Evolutionary conservation across 2,797 vertebrate species (phyloP).

Genomic region (Nothura maculosa): DNA sequence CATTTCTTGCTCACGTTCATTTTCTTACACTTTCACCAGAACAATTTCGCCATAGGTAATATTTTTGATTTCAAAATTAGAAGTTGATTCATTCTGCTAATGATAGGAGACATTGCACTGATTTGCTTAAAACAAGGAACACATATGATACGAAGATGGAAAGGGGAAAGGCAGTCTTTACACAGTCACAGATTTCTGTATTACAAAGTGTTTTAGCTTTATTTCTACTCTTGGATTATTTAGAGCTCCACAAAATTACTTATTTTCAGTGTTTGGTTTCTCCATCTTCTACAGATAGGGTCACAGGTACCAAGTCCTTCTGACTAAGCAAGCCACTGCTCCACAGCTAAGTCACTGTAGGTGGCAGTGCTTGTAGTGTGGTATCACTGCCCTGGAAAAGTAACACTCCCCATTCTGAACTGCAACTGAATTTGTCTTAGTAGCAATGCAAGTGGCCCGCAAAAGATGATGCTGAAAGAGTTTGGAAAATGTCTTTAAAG

Average conservation of each 20-base stretch:
- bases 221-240: neutral
- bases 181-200: neutral
- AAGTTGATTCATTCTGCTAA: neutral
- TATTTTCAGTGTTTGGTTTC: neutral
- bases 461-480: neutral
- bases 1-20: neutral
- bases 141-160: neutral
- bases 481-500: neutral
- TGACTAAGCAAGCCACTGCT: neutral
- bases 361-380: accelerated
- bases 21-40: neutral
- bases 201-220: neutral
- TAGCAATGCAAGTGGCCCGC: neutral
- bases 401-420: neutral
- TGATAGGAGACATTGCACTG: neutral
- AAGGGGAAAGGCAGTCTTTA: neutral
- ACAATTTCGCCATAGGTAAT: neutral
- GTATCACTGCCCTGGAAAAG: neutral
- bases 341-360: neutral
- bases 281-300: neutral
- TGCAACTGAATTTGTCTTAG: neutral
- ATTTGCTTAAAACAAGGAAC: neutral
- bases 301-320: neutral
- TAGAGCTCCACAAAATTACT: neutral
- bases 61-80: neutral